Conservation (phyloP, 2,888 invertebrate genomes). For the Alloplasta piceator region DNA sequence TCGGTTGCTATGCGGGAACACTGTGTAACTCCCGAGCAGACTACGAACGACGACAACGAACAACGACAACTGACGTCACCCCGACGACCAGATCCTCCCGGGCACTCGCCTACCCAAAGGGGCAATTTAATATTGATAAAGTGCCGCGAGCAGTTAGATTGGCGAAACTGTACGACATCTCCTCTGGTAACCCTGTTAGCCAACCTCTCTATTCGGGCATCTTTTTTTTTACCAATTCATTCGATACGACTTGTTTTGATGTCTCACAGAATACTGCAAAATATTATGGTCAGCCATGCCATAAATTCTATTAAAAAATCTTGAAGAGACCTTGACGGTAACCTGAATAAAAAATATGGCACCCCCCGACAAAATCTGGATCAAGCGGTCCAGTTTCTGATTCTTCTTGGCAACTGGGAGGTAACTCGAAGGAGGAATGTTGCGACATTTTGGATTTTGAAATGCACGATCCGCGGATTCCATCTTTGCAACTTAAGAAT, state of each 20-base stretch:
- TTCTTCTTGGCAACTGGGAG: too few species aligned
- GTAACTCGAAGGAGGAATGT: too few species aligned
- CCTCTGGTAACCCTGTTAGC: background rate
- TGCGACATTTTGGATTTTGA: too few species aligned
- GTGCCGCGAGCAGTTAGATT: conserved; percentile 69
- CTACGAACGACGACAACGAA: conserved; percentile 51
- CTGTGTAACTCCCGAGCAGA: conserved; percentile 16
- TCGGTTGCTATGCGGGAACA: conserved; percentile 79
- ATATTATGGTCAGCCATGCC: too few species aligned
- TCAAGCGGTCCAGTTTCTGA: too few species aligned
- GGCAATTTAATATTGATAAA: conserved; percentile 80
- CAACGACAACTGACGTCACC: conserved; percentile 76
- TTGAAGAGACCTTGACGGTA: too few species aligned
- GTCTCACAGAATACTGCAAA: too few species aligned
- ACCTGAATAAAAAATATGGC: too few species aligned
- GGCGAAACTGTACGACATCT: conserved; percentile 41
- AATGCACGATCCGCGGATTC: too few species aligned
- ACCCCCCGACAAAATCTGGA: too few species aligned
- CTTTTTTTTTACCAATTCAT: conserved; percentile 11
- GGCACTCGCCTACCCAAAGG: conserved; percentile 70
- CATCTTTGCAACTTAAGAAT: too few species aligned
- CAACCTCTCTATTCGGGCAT: background rate
- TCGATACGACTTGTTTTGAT: background rate
- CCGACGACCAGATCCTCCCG: conserved; percentile 51
- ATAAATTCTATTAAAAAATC: too few species aligned